phyloP scores from a whole-genome alignment of 2,888 invertebrate species.

The Meandrusa payeni region DNA sequence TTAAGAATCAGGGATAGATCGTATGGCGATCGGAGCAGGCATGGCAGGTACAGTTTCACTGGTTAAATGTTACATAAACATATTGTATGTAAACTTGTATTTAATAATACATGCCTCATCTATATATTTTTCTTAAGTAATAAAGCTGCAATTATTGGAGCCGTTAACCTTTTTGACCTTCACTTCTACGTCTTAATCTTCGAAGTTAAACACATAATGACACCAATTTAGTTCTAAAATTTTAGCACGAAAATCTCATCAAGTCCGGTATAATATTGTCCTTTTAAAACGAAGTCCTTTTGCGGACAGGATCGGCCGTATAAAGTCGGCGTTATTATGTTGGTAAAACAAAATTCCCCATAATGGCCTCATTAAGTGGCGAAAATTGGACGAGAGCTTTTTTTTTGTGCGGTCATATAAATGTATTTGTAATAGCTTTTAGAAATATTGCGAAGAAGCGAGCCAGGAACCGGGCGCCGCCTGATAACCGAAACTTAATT shows the following conservation, averaged over 20 bases:
- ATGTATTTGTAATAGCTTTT: slow-evolving; percentile 81
- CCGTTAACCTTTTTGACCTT: slow-evolving; percentile 58
- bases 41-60: no score
- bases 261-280: slow-evolving; percentile 74
- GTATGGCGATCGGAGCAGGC: no score
- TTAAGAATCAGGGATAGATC: no score
- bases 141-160: slow-evolving; percentile 24
- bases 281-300: slow-evolving; percentile 74
- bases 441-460: slow-evolving; percentile 78
- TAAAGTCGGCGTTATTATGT: slow-evolving; percentile 79
- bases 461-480: slow-evolving; percentile 68
- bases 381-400: slow-evolving; percentile 79
- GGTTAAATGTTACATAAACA: slow-evolving; percentile 1
- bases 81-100: neutral
- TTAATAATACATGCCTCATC: no score
- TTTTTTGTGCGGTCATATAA: slow-evolving; percentile 78
- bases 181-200: slow-evolving; percentile 56
- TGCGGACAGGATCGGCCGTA: slow-evolving; percentile 66
- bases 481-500: slow-evolving; percentile 79
- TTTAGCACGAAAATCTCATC: slow-evolving; percentile 80
- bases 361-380: slow-evolving; percentile 81
- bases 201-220: slow-evolving; percentile 71
- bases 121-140: neutral
- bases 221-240: slow-evolving; percentile 70
- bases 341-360: slow-evolving; percentile 80